Evolutionary conservation across 2,888 invertebrate genomes (phyloP).

Genomic region (Apodemia duryi): DNA sequence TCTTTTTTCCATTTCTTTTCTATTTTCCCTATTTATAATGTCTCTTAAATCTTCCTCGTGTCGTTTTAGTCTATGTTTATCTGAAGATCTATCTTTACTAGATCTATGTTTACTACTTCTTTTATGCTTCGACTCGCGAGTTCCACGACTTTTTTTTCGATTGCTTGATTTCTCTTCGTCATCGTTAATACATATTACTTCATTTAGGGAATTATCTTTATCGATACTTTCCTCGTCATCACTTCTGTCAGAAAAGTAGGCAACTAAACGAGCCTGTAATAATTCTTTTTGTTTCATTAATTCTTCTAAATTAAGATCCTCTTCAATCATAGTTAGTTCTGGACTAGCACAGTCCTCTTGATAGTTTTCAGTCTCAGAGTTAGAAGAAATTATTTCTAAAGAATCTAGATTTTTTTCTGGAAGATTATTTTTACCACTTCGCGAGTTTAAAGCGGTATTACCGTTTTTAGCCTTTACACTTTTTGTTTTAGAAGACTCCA

Average conservation of each 20-base stretch:
- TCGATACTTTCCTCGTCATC: constrained; percentile 61
- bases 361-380: constrained; percentile 81
- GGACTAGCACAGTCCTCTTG: constrained; percentile 84
- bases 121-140: constrained; percentile 49
- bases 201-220: constrained; percentile 70
- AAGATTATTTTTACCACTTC: constrained; percentile 35
- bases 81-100: constrained; percentile 51
- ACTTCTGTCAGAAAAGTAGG: constrained; percentile 84
- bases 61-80: constrained; percentile 46
- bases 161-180: constrained; percentile 68
- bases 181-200: constrained; percentile 57
- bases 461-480: constrained; percentile 48
- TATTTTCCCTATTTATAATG: constrained; percentile 56
- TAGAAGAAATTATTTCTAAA: constrained; percentile 83
- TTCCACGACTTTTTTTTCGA: constrained; percentile 53
- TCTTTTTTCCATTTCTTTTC: constrained; percentile 50
- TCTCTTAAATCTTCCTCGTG: constrained; percentile 66
- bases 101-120: constrained; percentile 57
- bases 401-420: constrained; percentile 44
- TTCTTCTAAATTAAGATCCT: constrained; percentile 92
- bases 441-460: constrained; percentile 35
- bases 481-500: constrained; percentile 32
- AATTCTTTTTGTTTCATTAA: constrained; percentile 93
- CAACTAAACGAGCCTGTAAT: constrained; percentile 87
- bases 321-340: constrained; percentile 87